Evolutionary conservation across 2,797 vertebrate species (phyloP).

Genomic region (Bucorvus abyssinicus): DNA sequence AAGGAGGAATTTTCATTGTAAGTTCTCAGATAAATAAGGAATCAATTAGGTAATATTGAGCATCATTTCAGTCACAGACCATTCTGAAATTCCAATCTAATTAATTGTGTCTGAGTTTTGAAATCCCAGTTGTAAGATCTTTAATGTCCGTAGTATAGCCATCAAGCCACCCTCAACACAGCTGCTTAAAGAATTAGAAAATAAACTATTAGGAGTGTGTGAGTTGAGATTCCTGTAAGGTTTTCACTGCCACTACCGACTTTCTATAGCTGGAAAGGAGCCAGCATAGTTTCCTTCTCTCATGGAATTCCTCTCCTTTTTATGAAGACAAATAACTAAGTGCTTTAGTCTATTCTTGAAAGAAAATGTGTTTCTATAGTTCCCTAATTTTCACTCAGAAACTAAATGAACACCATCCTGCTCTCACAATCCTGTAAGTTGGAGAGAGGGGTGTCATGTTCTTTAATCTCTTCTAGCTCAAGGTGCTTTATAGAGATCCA

Average conservation of each 20-base stretch:
- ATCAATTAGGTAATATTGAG: background rate
- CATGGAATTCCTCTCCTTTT: background rate
- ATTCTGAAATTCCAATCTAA: background rate
- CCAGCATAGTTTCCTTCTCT: background rate
- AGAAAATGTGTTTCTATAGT: background rate
- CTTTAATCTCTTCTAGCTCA: background rate
- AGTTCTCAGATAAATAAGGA: background rate
- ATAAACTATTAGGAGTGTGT: background rate
- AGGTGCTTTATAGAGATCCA: background rate
- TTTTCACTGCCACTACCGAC: background rate
- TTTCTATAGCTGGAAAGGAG: background rate
- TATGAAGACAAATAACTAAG: background rate
- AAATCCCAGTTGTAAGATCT: background rate
- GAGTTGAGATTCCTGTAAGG: background rate
- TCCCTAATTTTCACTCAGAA: background rate
- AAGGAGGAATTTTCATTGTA: background rate
- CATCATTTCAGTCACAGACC: background rate
- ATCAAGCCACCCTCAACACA: background rate
- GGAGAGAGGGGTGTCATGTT: background rate
- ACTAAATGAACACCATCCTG: background rate
- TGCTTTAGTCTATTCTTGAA: background rate
- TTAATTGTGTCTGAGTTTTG: background rate
- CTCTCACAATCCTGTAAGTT: background rate
- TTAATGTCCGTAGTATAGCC: background rate
- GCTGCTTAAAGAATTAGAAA: background rate